Evolutionary conservation across 1,140 invertebrate genomes (phyloP), one percentile per base, ranked within the genome.

Genomic region (Hylaeus volcanicus): DNA sequence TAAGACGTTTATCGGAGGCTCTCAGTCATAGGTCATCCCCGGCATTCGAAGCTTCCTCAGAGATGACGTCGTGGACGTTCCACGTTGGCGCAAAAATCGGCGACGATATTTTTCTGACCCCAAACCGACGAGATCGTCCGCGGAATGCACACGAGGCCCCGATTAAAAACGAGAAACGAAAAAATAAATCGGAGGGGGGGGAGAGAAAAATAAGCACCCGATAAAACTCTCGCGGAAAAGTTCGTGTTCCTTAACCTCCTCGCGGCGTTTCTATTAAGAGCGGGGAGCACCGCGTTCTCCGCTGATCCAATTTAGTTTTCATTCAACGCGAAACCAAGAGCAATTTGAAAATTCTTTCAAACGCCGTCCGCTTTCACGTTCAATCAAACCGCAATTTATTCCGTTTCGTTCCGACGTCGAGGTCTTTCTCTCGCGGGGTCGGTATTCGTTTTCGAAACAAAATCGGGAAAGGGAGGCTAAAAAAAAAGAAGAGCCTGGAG

Each of bases 281-380:
- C 45, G 9, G 15, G 3, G 55, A 4, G 2, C 9, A 15, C 6
- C 9, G 37, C 5, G 26, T 26, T 6, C 60, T 43, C 56, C 53
- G 63, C 51, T 68, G 63, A 69, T 76, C 53, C 74, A 76, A 76
- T 76, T 76, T 76, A 76, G 64, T 76, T 76, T 68, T 76, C 74
- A 76, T 76, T 76, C 74, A 60, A 14, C 74, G 63, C 5, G 41
- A 58, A 53, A 58, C 63, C 53, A 56, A 37, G 26, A 9, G 53
- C 74, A 76, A 76, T 76, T 76, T 69, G 26, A 58, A 69, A 68
- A 48, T 76, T 76, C 63, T 56, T 75, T 75, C 61, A 66, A 26
- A 76, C 43, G 14, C 1, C 41, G n/a, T 1, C 39, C 14, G 12
- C 53, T 58, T 75, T 58, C 74, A 41, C 63, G 63, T 76, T 68